Conservation (phyloP, 2,888 invertebrate species). For the Drosophila anceps region DNA sequence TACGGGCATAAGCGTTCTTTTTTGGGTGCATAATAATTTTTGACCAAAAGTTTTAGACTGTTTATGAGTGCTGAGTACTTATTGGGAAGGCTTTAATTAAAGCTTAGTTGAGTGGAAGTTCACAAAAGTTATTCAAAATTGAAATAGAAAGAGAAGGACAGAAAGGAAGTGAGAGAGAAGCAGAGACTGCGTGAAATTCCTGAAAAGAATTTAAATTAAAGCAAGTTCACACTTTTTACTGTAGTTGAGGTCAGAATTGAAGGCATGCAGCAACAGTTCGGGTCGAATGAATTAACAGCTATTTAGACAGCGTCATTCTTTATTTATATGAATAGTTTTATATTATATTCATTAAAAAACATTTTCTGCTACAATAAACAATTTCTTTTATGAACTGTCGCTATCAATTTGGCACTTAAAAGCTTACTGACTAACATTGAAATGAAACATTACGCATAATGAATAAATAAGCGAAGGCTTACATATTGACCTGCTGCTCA, state of each 20-base stretch:
- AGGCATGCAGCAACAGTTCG: background rate
- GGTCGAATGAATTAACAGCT: background rate
- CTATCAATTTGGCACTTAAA: conserved; percentile 33
- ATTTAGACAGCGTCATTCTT: background rate
- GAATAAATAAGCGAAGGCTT: conserved; percentile 32
- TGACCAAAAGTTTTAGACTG: conserved; percentile 40
- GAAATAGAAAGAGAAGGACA: background rate
- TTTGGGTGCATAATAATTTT: conserved; percentile 36
- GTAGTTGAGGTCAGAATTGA: background rate
- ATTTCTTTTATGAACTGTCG: background rate
- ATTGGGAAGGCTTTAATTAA: conserved; percentile 67
- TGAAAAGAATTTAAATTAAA: conserved; percentile 1
- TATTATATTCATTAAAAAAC: background rate
- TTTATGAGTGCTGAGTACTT: conserved; percentile 51
- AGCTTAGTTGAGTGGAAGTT: conserved; percentile 45
- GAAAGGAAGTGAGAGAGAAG: background rate
- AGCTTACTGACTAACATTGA: conserved; percentile 25
- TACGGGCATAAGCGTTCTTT: conserved; percentile 2
- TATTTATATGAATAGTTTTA: background rate
- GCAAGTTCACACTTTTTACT: background rate
- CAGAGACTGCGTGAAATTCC: background rate
- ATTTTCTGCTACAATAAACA: background rate
- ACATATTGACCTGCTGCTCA: conserved; percentile 27
- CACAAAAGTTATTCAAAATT: conserved; percentile 32
- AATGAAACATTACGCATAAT: conserved; percentile 26